Conservation (phyloP, 2,888 invertebrate genomes). For the Ichneumoninae sp. region DNA sequence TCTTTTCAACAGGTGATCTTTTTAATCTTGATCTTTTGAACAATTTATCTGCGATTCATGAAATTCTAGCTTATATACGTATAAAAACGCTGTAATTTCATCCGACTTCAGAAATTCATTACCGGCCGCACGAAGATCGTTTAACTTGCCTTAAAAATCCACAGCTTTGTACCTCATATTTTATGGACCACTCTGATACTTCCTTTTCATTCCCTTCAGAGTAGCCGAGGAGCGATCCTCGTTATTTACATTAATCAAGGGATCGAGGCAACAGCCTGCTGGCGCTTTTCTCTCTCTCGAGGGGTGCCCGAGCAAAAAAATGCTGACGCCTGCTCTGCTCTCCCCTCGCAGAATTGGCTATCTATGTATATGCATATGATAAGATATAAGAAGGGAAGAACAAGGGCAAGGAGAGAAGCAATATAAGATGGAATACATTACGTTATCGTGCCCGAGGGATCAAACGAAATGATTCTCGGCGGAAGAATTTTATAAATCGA, state of each 20-base stretch:
- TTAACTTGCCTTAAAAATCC: conserved; percentile 30
- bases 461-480: neutral
- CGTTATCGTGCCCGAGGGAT: conserved; percentile 10
- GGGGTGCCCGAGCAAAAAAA: conserved; percentile 44
- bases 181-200: conserved; percentile 52
- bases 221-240: conserved; percentile 67
- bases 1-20: neutral
- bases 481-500: neutral
- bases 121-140: conserved; percentile 40
- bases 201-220: conserved; percentile 60
- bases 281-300: conserved; percentile 26
- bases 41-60: neutral
- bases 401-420: conserved; percentile 31
- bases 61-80: neutral
- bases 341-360: neutral
- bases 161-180: conserved; percentile 36
- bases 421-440: conserved; percentile 39
- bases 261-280: conserved; percentile 27
- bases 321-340: conserved; percentile 52
- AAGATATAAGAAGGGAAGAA: conserved; percentile 37
- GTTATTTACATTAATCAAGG: conserved; percentile 67
- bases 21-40: too few relatives aligned
- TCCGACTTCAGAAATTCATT: conserved; percentile 2
- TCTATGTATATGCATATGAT: conserved; percentile 10
- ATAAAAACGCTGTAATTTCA: neutral